These are phyloP conservation scores for Turdus rufiventris DNA, from an alignment of 2,113 vertebrate species.

Conservation along the genomic window DNA sequence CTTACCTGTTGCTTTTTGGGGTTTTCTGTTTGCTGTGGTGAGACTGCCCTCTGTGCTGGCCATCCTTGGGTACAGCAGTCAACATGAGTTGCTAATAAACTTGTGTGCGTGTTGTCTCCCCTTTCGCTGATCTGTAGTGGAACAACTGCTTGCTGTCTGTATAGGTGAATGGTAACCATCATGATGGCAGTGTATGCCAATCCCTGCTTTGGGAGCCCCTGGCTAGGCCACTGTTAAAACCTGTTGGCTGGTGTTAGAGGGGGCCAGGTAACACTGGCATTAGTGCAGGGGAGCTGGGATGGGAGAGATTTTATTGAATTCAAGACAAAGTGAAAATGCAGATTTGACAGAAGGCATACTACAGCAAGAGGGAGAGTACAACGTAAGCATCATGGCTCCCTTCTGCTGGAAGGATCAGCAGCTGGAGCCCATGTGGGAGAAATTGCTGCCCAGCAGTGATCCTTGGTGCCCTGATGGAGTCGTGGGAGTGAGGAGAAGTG, in stretches of 20 bases:
- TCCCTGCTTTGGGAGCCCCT: neutral
- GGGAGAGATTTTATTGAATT: neutral
- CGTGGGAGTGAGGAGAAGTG: accelerated
- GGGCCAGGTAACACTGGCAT: accelerated
- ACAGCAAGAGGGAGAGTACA: neutral
- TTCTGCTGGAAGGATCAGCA: neutral
- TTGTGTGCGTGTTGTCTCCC: accelerated
- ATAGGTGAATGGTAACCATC: accelerated
- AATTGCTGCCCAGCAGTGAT: neutral
- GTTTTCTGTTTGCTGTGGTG: neutral
- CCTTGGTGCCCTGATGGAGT: neutral
- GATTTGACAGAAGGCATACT: neutral
- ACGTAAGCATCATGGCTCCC: neutral
- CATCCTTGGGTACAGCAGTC: neutral
- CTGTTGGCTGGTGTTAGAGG: neutral
- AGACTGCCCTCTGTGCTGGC: neutral
- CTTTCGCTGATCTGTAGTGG: neutral
- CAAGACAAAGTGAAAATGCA: neutral
- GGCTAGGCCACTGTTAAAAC: neutral
- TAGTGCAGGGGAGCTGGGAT: neutral
- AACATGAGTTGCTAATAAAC: neutral
- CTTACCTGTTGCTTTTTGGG: neutral
- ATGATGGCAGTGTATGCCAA: accelerated
- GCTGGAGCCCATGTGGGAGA: neutral
- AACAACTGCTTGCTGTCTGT: neutral